A percentile compares a stretch with the other conserved stretches of the same genome.
These are phyloP conservation scores for Tenualosa thibaudeaui DNA, from an alignment of 2,797 vertebrate species.

Conservation along the genomic window DNA sequence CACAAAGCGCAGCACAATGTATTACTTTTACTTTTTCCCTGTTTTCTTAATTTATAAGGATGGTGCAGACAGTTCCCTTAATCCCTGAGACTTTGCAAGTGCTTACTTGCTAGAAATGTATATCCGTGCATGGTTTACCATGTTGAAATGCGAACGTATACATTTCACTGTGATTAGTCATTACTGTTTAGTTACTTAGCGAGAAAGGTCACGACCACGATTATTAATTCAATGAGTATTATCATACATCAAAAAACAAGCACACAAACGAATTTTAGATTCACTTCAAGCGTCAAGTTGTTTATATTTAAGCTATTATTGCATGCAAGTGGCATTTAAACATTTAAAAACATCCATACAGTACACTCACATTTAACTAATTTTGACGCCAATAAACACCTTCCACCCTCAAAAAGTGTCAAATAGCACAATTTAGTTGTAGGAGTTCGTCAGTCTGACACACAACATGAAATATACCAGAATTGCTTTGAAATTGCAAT, in stretches of 20 bases:
- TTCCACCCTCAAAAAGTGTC: too few relatives aligned
- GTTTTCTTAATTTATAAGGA: constrained; percentile 50
- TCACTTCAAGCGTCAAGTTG: background rate
- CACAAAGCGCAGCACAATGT: background rate
- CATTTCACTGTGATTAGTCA: background rate
- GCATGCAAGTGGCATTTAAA: background rate
- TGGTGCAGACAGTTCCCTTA: constrained; percentile 37
- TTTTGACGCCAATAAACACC: too few relatives aligned
- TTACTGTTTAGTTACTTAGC: background rate
- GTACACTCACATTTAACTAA: too few relatives aligned
- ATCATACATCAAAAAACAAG: too few relatives aligned
- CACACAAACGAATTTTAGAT: too few relatives aligned
- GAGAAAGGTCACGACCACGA: too few relatives aligned
- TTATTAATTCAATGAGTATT: too few relatives aligned
- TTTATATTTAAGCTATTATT: background rate
- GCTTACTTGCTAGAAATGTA: constrained; percentile 63
- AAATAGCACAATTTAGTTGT: too few relatives aligned
- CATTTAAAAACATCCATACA: too few relatives aligned
- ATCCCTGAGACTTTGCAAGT: constrained; percentile 57
- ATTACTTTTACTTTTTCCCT: constrained; percentile 26
- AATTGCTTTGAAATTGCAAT: background rate
- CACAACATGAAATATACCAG: background rate
- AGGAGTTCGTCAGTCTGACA: too few relatives aligned
- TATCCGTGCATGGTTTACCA: background rate
- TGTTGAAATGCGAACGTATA: background rate